phyloP scores from a whole-genome alignment of 2,888 invertebrate genomes.

The Euzophera pinguis region DNA sequence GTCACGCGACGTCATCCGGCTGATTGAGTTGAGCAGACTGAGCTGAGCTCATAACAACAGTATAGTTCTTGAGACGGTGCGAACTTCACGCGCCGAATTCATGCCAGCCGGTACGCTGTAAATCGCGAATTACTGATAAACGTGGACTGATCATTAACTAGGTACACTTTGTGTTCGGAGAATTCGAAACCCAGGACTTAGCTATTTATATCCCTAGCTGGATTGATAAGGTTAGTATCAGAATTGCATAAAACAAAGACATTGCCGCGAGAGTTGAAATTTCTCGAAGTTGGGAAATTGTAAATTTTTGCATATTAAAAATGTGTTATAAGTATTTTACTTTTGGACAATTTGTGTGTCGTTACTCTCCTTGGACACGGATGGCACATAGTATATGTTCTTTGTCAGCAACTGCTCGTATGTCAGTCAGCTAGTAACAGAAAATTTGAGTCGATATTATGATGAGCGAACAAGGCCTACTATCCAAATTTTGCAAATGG shows the following conservation, averaged over 20 bases:
- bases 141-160: constrained; percentile 26
- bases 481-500: no score
- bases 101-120: constrained; percentile 34
- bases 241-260: no score
- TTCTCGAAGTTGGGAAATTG: no score
- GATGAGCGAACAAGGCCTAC: not conserved
- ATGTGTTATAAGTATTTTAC: no score
- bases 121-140: constrained; percentile 34
- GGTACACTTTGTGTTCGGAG: constrained; percentile 28
- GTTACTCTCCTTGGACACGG: not conserved
- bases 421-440: not conserved
- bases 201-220: not conserved
- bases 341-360: no score
- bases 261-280: no score
- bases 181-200: not conserved
- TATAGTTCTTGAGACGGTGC: constrained; percentile 52
- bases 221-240: no score
- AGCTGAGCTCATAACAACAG: constrained; percentile 29
- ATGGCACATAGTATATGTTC: not conserved
- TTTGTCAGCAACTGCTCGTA: not conserved
- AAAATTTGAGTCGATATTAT: not conserved
- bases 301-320: no score
- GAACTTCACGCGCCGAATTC: constrained; percentile 45
- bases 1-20: constrained; percentile 51
- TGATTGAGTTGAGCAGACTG: not conserved